Base-by-base conservation (phyloP, 2,888 invertebrate genomes). In the Microctonus hyperodae region DNA sequence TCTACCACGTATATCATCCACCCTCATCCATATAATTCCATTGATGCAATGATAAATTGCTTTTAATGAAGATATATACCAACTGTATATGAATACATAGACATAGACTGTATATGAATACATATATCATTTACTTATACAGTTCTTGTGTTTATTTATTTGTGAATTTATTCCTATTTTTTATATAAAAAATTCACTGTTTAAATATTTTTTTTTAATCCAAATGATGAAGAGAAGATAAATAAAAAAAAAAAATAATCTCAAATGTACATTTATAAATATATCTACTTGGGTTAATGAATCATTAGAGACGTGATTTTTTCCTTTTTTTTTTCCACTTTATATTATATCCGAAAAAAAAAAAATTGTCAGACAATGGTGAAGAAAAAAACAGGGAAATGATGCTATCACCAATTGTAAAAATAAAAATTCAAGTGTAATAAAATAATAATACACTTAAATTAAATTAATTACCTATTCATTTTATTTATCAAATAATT, bases 1-100 rank as follows among this genome's bases (percentile, higher is more conserved):
- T 56, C 22, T 20, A 33, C 53, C 53, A n/a, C n/a, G 9, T 60
- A 40, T 60, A 50, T 57, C 31, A 51, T 50, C 65, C 65, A 56
- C 33, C 16, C 44, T n/a, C 16, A 44, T 44, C 44, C 16, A 16
- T 9, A 44, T 44, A 35, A 57, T 55, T 37, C 65, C 67, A 65
- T 72, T 76, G 78, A 78, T 77, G 74, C 72, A 73, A 75, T 80
- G 80, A 81, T 80, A 80, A 79, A 82, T 81, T 77, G 76, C 76
- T 74, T 76, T 76, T 80, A 79, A 81, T 78, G 76, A 77, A 79
- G 78, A 76, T 71, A 69, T 74, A 71, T 73, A 71, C 73, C 74
- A 74, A 74, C 59, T 65, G 61, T 69, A 67, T 65, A 22, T 57
- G 28, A 20, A 28, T 16, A 23, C n/a, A n/a, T n/a, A n/a, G n/a